phyloP scores from a whole-genome alignment of 2,888 invertebrate genomes.

The Hirtodrosophila histrioides region DNA sequence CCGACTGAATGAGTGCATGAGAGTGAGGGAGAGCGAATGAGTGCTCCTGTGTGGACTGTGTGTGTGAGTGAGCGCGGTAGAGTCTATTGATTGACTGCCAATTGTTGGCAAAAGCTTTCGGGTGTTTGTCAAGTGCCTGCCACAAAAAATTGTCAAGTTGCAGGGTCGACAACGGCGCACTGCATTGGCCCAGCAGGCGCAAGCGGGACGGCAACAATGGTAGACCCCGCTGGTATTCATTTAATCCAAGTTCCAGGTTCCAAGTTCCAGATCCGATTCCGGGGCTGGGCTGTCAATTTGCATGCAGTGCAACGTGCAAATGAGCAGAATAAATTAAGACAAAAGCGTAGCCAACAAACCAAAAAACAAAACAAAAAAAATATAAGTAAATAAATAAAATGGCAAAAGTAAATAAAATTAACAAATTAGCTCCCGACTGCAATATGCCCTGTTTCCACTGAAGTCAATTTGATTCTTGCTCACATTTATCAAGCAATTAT shows the following conservation, averaged over 20 bases:
- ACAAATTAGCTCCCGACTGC: slow-evolving; percentile 4
- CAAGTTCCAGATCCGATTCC: neutral
- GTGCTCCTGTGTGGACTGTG: neutral
- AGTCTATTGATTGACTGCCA: slow-evolving; percentile 58
- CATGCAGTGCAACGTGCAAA: slow-evolving; percentile 61
- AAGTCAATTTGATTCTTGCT: no score
- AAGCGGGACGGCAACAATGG: slow-evolving; percentile 22
- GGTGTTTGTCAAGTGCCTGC: slow-evolving; percentile 73
- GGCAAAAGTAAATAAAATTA: neutral
- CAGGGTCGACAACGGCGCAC: neutral
- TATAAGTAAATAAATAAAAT: slow-evolving; percentile 3
- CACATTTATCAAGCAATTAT: no score
- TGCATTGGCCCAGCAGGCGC: neutral
- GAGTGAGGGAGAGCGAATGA: slow-evolving; percentile 10
- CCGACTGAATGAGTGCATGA: slow-evolving; percentile 7
- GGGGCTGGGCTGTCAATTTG: slow-evolving; percentile 42
- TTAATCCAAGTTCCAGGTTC: neutral
- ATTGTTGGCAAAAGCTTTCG: slow-evolving; percentile 66
- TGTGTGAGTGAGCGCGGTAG: neutral
- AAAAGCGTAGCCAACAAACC: slow-evolving; percentile 25
- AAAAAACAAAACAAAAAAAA: slow-evolving; percentile 9
- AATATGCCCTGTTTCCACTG: no score
- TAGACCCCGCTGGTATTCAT: no score
- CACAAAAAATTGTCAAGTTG: slow-evolving; percentile 13
- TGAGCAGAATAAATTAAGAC: slow-evolving; percentile 70